These are phyloP conservation scores for Limanda limanda DNA, from an alignment of 2,113 vertebrate genomes.

Conservation along the genomic window DNA sequence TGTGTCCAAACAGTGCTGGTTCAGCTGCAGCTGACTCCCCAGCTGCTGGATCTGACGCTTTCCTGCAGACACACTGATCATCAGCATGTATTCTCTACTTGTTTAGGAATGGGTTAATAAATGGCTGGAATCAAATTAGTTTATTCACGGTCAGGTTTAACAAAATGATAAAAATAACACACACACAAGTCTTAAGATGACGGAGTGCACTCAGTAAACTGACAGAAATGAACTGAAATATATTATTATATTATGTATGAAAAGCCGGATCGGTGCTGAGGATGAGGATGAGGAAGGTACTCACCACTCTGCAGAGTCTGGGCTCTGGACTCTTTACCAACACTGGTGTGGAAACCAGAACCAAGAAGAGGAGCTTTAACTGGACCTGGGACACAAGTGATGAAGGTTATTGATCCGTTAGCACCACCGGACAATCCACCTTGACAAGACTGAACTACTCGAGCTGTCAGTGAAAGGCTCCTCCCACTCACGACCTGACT, in stretches of 20 bases:
- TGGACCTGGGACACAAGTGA: constrained; percentile 81
- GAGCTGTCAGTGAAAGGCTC: no score
- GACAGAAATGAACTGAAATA: no score
- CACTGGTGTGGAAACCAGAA: constrained; percentile 91
- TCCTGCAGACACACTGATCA: constrained; percentile 77
- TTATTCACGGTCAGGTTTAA: no score
- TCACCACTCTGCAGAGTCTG: constrained; percentile 96
- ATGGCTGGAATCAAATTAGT: no score
- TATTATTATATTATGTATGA: no score
- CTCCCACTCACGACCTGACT: neutral
- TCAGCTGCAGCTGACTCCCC: constrained; percentile 95
- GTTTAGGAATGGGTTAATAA: no score
- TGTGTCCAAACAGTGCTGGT: constrained; percentile 96
- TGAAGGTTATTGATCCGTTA: neutral
- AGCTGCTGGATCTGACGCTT: constrained; percentile 95
- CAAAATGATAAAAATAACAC: no score
- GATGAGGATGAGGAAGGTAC: constrained; percentile 85
- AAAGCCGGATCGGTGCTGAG: neutral
- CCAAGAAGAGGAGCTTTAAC: constrained; percentile 91
- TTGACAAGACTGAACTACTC: no score
- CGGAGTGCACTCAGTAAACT: no score
- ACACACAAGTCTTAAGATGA: no score
- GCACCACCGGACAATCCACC: no score
- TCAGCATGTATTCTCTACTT: neutral
- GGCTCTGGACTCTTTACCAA: constrained; percentile 95